Percentiles rank a stretch among this genome's conserved stretches.
phyloP scores from a whole-genome alignment of 37 sponge, comb jelly and placozoan genomes.

The Eunapius fragilis region DNA sequence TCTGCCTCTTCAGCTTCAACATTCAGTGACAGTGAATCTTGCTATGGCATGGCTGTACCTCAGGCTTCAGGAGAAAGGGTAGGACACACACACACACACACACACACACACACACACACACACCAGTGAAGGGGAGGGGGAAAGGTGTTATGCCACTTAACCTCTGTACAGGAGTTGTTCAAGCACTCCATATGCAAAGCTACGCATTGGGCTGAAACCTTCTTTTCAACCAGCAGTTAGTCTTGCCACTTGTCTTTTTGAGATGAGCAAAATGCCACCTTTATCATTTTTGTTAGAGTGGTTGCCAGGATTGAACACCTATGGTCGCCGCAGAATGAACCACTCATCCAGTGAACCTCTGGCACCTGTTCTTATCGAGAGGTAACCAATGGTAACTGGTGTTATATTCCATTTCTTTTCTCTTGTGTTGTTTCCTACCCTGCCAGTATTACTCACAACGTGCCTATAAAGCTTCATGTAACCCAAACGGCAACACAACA shows the following conservation, averaged over 20 bases:
- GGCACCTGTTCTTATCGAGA: constrained; percentile 64
- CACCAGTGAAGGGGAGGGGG: not conserved
- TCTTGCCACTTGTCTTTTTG: not conserved
- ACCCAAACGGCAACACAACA: constrained; percentile 10
- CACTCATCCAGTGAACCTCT: constrained; percentile 63
- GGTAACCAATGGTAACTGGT: constrained; percentile 21
- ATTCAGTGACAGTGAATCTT: not conserved
- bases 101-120: not conserved
- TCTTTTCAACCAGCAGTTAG: constrained; percentile 73
- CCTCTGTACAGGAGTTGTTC: constrained; percentile 52
- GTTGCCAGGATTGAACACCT: constrained; percentile 46
- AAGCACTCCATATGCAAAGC: constrained; percentile 84
- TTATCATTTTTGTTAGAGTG: constrained; percentile 12
- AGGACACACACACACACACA: not conserved
- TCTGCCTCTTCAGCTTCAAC: not conserved
- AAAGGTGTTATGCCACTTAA: not conserved
- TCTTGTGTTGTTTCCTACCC: not conserved
- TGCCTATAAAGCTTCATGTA: constrained; percentile 54
- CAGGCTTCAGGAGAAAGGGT: constrained; percentile 2
- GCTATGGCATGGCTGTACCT: constrained; percentile 25
- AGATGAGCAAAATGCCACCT: not conserved
- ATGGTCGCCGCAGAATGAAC: constrained; percentile 39
- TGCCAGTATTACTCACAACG: constrained; percentile 30
- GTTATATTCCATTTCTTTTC: not conserved
- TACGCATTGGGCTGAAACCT: constrained; percentile 75